These are phyloP conservation scores for Dermatophagoides farinae DNA, from an alignment of 1,140 invertebrate species.

Conservation along the genomic window DNA sequence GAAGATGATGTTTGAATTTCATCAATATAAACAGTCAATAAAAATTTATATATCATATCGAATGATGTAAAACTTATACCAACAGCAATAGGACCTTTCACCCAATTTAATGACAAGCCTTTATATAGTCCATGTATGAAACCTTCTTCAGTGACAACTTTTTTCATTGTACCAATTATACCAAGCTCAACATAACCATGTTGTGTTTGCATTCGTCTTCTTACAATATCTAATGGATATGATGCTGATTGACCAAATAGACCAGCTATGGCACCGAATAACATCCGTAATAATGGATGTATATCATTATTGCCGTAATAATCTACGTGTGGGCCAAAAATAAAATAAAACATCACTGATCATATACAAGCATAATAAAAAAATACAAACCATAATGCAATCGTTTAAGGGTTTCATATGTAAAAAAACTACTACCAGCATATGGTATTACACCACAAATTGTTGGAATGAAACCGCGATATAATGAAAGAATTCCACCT, in stretches of 20 bases:
- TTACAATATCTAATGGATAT: conserved; percentile 81
- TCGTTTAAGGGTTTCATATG: conserved; percentile 75
- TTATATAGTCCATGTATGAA: conserved; percentile 79
- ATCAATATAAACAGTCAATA: conserved; percentile 22
- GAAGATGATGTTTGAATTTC: not conserved
- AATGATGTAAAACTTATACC: conserved; percentile 93
- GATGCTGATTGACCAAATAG: conserved; percentile 80
- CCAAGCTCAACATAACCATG: conserved; percentile 14
- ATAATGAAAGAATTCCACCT: conserved; percentile 59
- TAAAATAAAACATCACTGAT: not conserved
- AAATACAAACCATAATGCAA: conserved; percentile 18
- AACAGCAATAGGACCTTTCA: conserved; percentile 95
- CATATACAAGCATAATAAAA: not conserved
- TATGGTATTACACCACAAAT: conserved; percentile 87
- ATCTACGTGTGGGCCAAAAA: conserved; percentile 1
- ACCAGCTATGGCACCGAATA: conserved; percentile 75
- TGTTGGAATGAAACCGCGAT: conserved; percentile 70
- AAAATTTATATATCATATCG: conserved; percentile 48
- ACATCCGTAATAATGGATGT: conserved; percentile 30
- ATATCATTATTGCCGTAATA: conserved; percentile 11
- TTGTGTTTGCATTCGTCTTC: conserved; percentile 62
- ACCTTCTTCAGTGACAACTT: conserved; percentile 50
- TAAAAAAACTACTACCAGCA: conserved; percentile 90
- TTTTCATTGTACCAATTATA: conserved; percentile 19
- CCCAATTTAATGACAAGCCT: conserved; percentile 96